Conservation (phyloP, 1,140 invertebrate genomes). For the Cotesia vestalis region DNA sequence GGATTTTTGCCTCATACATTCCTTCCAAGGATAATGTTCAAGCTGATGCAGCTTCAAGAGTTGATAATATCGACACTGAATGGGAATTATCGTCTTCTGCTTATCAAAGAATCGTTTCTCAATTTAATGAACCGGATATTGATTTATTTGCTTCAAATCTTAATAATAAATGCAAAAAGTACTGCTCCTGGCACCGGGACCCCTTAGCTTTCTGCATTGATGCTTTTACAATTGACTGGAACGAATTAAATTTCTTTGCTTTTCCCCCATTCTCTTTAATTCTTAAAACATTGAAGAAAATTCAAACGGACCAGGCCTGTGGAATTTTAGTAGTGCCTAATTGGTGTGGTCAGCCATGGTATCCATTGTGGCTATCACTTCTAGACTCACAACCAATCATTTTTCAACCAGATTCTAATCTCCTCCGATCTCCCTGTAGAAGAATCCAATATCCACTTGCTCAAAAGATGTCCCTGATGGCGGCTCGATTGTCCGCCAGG, state of each 20-base stretch:
- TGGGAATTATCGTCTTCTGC: slow-evolving; percentile 26
- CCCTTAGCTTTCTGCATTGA: slow-evolving; percentile 36
- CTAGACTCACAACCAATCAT: slow-evolving; percentile 30
- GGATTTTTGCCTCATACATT: slow-evolving; percentile 35
- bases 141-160: slow-evolving; percentile 46
- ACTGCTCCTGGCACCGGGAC: slow-evolving; percentile 45
- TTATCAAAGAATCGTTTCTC: slow-evolving; percentile 12
- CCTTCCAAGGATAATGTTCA: slow-evolving; percentile 33
- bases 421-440: slow-evolving; percentile 7
- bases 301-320: slow-evolving; percentile 32
- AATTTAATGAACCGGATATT: slow-evolving; percentile 34
- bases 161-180: slow-evolving; percentile 44
- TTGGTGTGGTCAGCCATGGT: slow-evolving; percentile 41
- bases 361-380: slow-evolving; percentile 31
- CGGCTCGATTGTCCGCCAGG: slow-evolving; percentile 27
- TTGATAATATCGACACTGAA: slow-evolving; percentile 27
- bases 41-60: slow-evolving; percentile 21
- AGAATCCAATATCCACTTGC: slow-evolving; percentile 17
- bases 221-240: slow-evolving; percentile 36
- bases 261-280: slow-evolving; percentile 42
- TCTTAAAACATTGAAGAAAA: slow-evolving; percentile 35
- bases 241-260: slow-evolving; percentile 33
- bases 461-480: slow-evolving; percentile 6
- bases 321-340: slow-evolving; percentile 45
- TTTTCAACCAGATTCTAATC: slow-evolving; percentile 16